These are phyloP conservation scores for Spilosoma lubricipeda DNA, from an alignment of 2,888 invertebrate genomes.

Conservation along the genomic window DNA sequence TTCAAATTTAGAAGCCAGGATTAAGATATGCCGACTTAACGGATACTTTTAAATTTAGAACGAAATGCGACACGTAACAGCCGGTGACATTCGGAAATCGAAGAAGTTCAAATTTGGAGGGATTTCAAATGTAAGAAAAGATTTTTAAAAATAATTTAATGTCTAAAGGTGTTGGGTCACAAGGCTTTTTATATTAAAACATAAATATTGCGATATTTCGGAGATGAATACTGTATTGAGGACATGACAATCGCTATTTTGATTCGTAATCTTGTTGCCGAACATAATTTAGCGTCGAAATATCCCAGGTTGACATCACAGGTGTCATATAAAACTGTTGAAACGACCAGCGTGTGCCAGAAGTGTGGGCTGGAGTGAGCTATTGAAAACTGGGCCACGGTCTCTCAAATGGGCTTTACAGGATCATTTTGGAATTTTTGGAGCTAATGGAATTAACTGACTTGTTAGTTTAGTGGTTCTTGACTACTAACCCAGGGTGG, in stretches of 20 bases:
- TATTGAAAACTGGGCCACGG: constrained; percentile 72
- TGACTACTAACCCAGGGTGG: background rate
- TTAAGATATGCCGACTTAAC: constrained; percentile 79
- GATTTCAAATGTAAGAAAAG: constrained; percentile 27
- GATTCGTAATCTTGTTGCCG: constrained; percentile 20
- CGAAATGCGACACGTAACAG: constrained; percentile 73
- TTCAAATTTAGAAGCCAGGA: constrained; percentile 79
- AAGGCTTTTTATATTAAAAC: constrained; percentile 12
- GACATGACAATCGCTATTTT: constrained; percentile 21
- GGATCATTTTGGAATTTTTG: constrained; percentile 21
- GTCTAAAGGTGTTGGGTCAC: constrained; percentile 5
- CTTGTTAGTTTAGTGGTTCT: background rate
- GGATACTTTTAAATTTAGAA: constrained; percentile 78
- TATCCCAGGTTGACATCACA: constrained; percentile 46
- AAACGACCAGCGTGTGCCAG: constrained; percentile 68
- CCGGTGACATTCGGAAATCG: constrained; percentile 63
- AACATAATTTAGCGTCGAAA: constrained; percentile 38
- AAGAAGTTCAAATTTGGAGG: constrained; percentile 52
- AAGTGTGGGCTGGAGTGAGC: constrained; percentile 69
- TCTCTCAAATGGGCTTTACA: constrained; percentile 41
- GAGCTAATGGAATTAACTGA: background rate
- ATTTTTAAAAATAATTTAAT: constrained; percentile 17
- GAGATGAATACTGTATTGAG: constrained; percentile 21
- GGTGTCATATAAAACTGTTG: constrained; percentile 63
- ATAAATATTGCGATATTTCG: constrained; percentile 17